Evolutionary conservation across 2,113 vertebrate genomes (phyloP).

Genomic region (Anseranas semipalmata): DNA sequence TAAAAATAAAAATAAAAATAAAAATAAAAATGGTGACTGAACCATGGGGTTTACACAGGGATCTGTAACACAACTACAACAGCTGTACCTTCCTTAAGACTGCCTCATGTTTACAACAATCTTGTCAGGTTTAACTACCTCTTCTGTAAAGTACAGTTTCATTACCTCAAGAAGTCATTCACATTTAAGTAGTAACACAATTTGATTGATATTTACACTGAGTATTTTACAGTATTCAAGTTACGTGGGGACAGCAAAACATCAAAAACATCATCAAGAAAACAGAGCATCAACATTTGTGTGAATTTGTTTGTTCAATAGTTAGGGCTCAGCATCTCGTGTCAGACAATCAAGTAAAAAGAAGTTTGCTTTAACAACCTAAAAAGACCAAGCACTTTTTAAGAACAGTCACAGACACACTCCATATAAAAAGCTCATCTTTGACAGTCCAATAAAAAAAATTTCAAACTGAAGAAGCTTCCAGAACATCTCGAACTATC

Average conservation of each 20-base stretch:
- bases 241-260: background rate
- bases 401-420: background rate
- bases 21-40: background rate
- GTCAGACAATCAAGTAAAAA: background rate
- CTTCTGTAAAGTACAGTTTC: background rate
- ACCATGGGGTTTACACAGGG: background rate
- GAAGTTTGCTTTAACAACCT: background rate
- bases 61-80: background rate
- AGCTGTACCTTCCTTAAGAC: background rate
- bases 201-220: background rate
- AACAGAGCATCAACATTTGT: background rate
- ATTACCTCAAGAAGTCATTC: background rate
- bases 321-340: background rate
- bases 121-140: background rate
- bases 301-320: accelerated
- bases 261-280: background rate
- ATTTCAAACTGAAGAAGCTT: background rate
- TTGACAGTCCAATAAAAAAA: background rate
- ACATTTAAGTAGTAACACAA: background rate
- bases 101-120: background rate
- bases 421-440: background rate
- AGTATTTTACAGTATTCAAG: background rate
- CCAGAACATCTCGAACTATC: background rate
- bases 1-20: background rate
- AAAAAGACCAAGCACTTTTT: background rate